Evolutionary conservation across 2,888 invertebrate genomes (phyloP), one percentile per base, ranked within the genome.

Genomic region (Brachycybe producta): DNA sequence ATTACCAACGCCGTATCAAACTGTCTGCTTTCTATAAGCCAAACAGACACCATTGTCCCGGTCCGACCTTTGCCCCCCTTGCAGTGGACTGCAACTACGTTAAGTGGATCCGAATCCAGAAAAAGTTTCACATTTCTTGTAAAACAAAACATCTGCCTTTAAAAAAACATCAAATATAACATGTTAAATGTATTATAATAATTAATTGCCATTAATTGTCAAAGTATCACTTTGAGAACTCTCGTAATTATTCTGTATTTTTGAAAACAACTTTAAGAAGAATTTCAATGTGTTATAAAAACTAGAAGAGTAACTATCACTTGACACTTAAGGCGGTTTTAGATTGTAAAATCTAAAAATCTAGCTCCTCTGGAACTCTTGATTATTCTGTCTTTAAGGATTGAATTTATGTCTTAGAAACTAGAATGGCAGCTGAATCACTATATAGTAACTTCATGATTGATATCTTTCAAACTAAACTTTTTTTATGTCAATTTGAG

Each of bases 21-120:
- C 19, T 67, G 57, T 3, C 67, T 69, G 54, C 65, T 66, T 55
- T 70, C 68, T 2, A 72, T 65, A 5, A 72, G 62, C 68, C 70
- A 70, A 17, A 67, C 64, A 59, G 71, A 72, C 45, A 72, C 68
- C 65, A 72, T 68, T 19, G 71, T 70, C 13, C 72, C 72, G 4
- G 72, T 72, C 19, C 72, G 63, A 2, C 72, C 72, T 59, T 72
- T 72, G 2, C 72, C 72, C 15, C 72, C 72, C 59, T 72, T 72
- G 59, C 72, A 72, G 57, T 72, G 72, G n/a, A 73, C 67, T 11
- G 70, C 70, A 28, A 72, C 68, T 7, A 72, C 64, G 58, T 72
- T 71, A 11, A 58, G 45, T n/a, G 63, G 60, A 55, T 70, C 64
- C 5, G 58, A 58, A 19, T 60, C 59, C 60, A 72, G 62, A 66